A percentile compares a stretch with the other conserved stretches of the same genome.
Conservation (phyloP, 2,888 invertebrate genomes). For the Notodonta ziczac region DNA sequence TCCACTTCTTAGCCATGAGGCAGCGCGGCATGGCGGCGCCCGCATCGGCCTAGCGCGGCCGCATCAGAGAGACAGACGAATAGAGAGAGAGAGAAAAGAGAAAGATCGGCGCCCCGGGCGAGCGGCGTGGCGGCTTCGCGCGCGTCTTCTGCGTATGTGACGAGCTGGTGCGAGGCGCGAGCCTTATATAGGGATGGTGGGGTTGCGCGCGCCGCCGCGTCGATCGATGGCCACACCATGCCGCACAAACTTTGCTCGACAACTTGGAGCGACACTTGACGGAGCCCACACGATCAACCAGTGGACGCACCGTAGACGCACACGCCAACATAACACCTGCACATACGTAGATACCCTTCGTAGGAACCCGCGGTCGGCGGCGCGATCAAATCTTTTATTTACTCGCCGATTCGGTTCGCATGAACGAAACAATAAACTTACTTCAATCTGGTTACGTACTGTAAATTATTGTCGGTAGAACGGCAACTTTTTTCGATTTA, state of each 20-base stretch:
- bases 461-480: not conserved
- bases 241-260: constrained; percentile 70
- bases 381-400: constrained; percentile 25
- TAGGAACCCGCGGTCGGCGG: constrained; percentile 6
- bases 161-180: constrained; percentile 67
- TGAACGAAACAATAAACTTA: constrained; percentile 10
- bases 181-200: constrained; percentile 76
- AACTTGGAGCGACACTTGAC: constrained; percentile 70
- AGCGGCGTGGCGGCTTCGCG: constrained; percentile 80
- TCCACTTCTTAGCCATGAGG: constrained; percentile 98
- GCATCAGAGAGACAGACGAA: constrained; percentile 82
- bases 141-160: constrained; percentile 85
- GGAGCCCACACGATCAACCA: constrained; percentile 67
- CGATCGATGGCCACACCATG: constrained; percentile 69
- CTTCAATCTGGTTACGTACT: not conserved
- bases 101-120: constrained; percentile 83
- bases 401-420: constrained; percentile 24
- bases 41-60: constrained; percentile 83
- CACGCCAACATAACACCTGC: constrained; percentile 15
- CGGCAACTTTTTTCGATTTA: not conserved
- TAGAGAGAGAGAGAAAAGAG: constrained; percentile 81
- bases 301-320: constrained; percentile 56
- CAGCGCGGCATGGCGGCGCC: constrained; percentile 94
- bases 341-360: not conserved
- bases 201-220: constrained; percentile 74